Evolutionary conservation across 2,888 invertebrate genomes (phyloP).

Genomic region (Mantis religiosa): DNA sequence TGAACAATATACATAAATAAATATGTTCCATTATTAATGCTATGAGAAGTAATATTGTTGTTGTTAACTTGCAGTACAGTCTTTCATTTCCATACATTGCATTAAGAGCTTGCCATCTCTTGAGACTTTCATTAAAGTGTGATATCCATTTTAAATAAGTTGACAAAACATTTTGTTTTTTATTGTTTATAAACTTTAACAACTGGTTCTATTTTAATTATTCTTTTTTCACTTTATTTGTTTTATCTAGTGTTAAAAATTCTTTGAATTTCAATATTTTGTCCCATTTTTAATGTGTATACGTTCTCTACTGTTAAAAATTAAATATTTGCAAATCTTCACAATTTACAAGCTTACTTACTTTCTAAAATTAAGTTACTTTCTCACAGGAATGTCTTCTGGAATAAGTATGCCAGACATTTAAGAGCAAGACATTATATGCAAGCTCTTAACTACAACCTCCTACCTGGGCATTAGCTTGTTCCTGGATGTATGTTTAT

Average conservation of each 20-base stretch:
- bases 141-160: background rate
- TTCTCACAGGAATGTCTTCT: background rate
- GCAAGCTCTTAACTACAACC: background rate
- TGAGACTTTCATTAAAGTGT: background rate
- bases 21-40: constrained; percentile 13
- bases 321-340: background rate
- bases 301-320: background rate
- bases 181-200: background rate
- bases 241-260: background rate
- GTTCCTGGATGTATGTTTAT: too few relatives aligned
- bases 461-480: background rate
- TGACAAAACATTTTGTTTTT: background rate
- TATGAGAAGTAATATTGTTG: constrained; percentile 6
- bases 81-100: constrained; percentile 2
- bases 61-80: constrained; percentile 6
- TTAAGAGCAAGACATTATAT: background rate
- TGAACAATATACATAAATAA: constrained; percentile 10
- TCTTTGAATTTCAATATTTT: background rate
- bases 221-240: background rate
- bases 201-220: background rate
- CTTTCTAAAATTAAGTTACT: background rate
- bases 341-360: background rate
- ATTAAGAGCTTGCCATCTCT: background rate
- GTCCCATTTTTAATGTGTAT: background rate
- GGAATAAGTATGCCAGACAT: background rate